These are phyloP conservation scores for Phylloscopus collybita DNA, from an alignment of 2,797 vertebrate species.

Conservation along the genomic window DNA sequence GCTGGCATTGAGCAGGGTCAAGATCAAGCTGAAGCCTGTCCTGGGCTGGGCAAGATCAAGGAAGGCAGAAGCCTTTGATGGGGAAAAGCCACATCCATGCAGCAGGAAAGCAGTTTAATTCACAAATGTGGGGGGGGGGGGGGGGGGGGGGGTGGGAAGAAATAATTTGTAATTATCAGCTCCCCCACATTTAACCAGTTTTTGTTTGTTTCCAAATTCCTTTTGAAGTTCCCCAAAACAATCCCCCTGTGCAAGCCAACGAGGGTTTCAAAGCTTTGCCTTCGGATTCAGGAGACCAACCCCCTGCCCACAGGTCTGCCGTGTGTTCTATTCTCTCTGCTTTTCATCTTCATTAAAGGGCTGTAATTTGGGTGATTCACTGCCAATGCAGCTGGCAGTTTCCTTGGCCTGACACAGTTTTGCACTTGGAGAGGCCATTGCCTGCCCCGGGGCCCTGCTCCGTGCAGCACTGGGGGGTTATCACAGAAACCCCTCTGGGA, in stretches of 20 bases:
- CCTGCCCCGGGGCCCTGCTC: neutral
- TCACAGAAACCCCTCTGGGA: neutral
- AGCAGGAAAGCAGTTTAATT: neutral
- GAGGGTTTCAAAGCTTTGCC: neutral
- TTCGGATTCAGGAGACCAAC: neutral
- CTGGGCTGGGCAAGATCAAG: neutral
- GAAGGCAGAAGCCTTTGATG: neutral
- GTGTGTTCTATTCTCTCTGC: neutral
- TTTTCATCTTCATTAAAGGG: conserved; percentile 18
- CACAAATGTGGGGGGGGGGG: neutral
- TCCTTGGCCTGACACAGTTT: neutral
- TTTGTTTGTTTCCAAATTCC: conserved; percentile 28
- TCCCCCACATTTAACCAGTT: neutral
- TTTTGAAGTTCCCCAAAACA: conserved; percentile 42
- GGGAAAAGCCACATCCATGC: neutral
- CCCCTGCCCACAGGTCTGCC: neutral
- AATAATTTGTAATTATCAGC: neutral
- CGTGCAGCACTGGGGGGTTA: neutral
- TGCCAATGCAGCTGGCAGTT: neutral
- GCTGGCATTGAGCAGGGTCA: neutral
- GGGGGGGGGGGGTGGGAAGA: too few relatives aligned
- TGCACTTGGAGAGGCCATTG: neutral
- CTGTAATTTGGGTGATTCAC: conserved; percentile 33
- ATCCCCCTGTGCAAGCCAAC: neutral
- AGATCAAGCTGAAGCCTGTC: neutral